These are phyloP conservation scores for Drosophila pseudotalamancana DNA, from an alignment of 2,888 invertebrate species.

Conservation along the genomic window DNA sequence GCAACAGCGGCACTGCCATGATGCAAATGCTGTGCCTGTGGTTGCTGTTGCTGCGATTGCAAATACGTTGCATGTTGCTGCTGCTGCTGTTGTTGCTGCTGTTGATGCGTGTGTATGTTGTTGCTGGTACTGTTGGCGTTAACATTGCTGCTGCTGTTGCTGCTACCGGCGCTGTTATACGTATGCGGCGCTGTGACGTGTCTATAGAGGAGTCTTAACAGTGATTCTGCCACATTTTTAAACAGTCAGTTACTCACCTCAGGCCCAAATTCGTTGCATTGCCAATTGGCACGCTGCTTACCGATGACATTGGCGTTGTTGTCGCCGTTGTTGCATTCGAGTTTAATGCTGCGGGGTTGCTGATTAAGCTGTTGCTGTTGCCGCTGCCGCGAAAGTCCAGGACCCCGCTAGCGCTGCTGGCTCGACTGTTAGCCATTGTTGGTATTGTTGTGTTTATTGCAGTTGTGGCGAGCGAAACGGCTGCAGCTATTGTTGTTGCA, in stretches of 20 bases:
- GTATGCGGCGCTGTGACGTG: slow-evolving; percentile 53
- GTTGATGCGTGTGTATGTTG: slow-evolving; percentile 48
- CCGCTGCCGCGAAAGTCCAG: slow-evolving; percentile 52
- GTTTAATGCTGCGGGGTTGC: slow-evolving; percentile 21
- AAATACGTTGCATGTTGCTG: slow-evolving; percentile 23
- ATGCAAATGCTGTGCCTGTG: slow-evolving; percentile 42
- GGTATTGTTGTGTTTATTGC: slow-evolving; percentile 71
- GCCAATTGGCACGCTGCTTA: slow-evolving; percentile 38
- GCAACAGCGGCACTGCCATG: slow-evolving; percentile 58
- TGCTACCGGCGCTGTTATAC: slow-evolving; percentile 53
- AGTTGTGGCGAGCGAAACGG: slow-evolving; percentile 65
- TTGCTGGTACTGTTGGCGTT: slow-evolving; percentile 68
- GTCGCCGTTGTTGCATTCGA: slow-evolving; percentile 37
- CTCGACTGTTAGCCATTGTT: slow-evolving; percentile 58
- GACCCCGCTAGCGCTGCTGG: slow-evolving; percentile 44
- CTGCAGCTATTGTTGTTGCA: slow-evolving; percentile 69
- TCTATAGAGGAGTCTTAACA: slow-evolving; percentile 27
- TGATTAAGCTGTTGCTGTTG: slow-evolving; percentile 26
- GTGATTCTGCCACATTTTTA: not conserved
- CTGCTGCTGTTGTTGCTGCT: slow-evolving; percentile 47
- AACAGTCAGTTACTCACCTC: slow-evolving; percentile 59
- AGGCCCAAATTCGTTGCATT: slow-evolving; percentile 51
- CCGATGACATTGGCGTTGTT: slow-evolving; percentile 51
- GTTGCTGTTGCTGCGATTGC: slow-evolving; percentile 54
- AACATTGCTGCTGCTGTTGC: slow-evolving; percentile 53